Conservation (phyloP, 2,797 vertebrate species). For the Saxicola maurus region DNA sequence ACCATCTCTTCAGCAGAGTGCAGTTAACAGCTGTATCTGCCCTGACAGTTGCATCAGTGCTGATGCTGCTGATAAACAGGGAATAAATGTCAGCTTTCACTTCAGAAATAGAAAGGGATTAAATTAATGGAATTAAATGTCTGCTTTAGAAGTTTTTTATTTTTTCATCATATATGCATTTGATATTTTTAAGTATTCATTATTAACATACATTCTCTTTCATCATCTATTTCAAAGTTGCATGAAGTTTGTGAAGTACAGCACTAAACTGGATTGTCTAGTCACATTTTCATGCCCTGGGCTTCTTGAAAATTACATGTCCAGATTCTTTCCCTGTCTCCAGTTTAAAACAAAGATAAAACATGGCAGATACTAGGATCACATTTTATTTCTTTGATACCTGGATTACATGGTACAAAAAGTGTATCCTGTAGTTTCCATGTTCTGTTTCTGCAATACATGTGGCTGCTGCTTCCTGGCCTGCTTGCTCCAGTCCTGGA, state of each 20-base stretch:
- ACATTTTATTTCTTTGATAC: constrained; percentile 19
- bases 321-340: background rate
- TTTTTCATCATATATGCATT: background rate
- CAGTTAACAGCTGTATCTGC: background rate
- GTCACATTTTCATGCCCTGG: background rate
- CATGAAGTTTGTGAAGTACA: background rate
- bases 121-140: background rate
- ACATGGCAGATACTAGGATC: background rate
- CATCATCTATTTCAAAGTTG: background rate
- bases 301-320: background rate
- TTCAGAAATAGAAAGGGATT: background rate
- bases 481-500: background rate
- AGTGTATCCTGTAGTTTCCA: background rate
- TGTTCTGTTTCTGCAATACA: background rate
- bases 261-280: background rate
- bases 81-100: background rate
- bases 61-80: background rate
- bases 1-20: background rate
- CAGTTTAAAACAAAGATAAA: background rate
- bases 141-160: background rate
- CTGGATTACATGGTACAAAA: background rate
- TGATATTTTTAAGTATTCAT: background rate
- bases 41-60: background rate
- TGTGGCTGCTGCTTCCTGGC: background rate
- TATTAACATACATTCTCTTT: background rate